Conservation (phyloP, 1,140 invertebrate species). For the Bombus turneri region DNA sequence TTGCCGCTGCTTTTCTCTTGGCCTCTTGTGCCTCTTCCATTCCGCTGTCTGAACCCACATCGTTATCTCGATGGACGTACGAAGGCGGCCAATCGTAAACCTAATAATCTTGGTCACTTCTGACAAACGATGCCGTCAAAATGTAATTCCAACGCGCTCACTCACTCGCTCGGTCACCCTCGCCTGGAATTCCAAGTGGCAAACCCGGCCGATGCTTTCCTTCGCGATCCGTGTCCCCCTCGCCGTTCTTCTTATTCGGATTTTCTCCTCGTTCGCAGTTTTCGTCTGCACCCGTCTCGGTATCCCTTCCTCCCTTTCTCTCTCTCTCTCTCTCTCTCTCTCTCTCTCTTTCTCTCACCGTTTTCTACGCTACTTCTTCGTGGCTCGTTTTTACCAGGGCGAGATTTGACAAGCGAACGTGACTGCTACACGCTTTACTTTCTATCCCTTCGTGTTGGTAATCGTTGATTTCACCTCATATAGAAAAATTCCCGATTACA, state of each 20-base stretch:
- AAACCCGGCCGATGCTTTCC: conserved; percentile 32
- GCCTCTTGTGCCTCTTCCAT: not conserved
- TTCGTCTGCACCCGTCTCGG: conserved; percentile 46
- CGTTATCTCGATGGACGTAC: conserved; percentile 61
- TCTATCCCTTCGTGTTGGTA: conserved; percentile 28
- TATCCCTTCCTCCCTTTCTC: not conserved
- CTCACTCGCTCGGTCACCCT: conserved; percentile 62
- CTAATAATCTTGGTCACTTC: conserved; percentile 79
- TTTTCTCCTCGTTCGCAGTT: conserved; percentile 61
- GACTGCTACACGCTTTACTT: conserved; percentile 55
- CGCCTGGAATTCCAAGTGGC: conserved; percentile 75
- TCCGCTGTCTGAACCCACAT: conserved; percentile 34
- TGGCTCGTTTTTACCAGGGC: conserved; percentile 31
- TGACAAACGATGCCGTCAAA: conserved; percentile 80
- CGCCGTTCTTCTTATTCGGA: conserved; percentile 45
- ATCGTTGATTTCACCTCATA: not conserved
- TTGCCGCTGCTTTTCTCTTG: not conserved
- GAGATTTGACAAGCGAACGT: conserved; percentile 77
- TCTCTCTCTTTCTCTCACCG: too few species aligned
- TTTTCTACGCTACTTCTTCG: conserved; percentile 14
- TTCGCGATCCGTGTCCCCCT: conserved; percentile 30
- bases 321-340: too few species aligned
- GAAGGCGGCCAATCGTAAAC: conserved; percentile 77
- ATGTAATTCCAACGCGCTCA: conserved; percentile 78
- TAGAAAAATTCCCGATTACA: conserved; percentile 70